Evolutionary conservation across 2,888 invertebrate genomes (phyloP), one percentile per base, ranked within the genome.

Genomic region (Malthinus seriepunctatus): DNA sequence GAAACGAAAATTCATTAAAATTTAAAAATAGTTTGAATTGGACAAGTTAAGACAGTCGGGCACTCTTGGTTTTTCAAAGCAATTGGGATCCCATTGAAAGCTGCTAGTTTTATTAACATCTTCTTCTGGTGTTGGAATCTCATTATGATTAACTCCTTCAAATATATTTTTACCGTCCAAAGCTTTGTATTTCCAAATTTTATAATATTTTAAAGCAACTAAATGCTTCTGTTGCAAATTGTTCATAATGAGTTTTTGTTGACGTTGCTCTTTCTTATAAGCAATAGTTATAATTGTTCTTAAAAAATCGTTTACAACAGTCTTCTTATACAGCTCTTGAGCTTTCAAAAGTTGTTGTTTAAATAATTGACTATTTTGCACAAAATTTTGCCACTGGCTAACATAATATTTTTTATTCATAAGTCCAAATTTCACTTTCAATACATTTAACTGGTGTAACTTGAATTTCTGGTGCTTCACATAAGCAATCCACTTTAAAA

Each of bases 161-260:
- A 9, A 6, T 9, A 6, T 9, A 10, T 39, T 46, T 31, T 70
- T 63, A 6, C 1, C 15, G n/a, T 14, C 23, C 7, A 42, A 42
- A 4, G 15, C 15, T 15, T 42, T 42, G 23, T 42, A 42, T 15
- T 42, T 42, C 39, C 39, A 42, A 42, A 42, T 42, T 42, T 42
- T 42, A 42, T 15, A 42, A 5, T 15, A 42, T 6, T 42, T 42
- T 7, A 42, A 23, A n/a, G 39, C n/a, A 12, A 42, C 10, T 42
- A 23, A 9, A 23, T 15, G 12, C 14, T 42, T 42, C 12, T n/a
- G n/a, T 42, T 42, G 15, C n/a, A 42, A n/a, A 23, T 7, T 42
- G 10, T 15, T 42, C 2, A 42, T 23, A 1, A 23, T 42, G 6
- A 42, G 12, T n/a, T 15, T 9, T 15, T 42, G 39, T 15, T 42